Evolutionary conservation across 2,797 vertebrate species (phyloP).

Genomic region (Chrysocyon brachyurus): DNA sequence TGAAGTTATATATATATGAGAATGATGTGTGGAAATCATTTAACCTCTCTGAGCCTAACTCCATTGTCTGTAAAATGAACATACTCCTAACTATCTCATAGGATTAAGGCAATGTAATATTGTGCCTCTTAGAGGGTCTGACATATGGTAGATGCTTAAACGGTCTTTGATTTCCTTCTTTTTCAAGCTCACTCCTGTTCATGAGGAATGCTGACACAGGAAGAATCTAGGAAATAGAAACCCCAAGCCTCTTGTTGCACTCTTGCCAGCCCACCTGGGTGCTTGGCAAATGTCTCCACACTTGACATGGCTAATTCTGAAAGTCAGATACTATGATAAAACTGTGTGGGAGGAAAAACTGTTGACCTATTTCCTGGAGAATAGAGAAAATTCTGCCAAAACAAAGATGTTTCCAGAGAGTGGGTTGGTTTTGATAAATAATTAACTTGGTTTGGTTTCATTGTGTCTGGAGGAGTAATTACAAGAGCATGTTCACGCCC

Average conservation of each 20-base stretch:
- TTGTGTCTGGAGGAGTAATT: slow-evolving; percentile 85
- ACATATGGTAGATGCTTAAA: background rate
- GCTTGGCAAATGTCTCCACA: slow-evolving; percentile 48
- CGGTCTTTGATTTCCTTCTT: background rate
- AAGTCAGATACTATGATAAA: slow-evolving; percentile 73
- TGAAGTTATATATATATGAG: background rate
- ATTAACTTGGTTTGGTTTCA: slow-evolving; percentile 85
- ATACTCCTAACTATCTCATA: background rate
- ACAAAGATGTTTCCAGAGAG: slow-evolving; percentile 85
- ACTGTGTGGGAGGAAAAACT: slow-evolving; percentile 79
- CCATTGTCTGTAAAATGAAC: background rate
- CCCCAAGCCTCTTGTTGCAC: background rate
- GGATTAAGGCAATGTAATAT: background rate
- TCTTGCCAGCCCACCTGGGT: slow-evolving; percentile 63
- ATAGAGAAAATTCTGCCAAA: slow-evolving; percentile 70
- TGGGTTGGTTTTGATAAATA: slow-evolving; percentile 87
- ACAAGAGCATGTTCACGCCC: slow-evolving; percentile 74
- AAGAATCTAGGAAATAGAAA: slow-evolving; percentile 39
- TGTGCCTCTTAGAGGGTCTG: background rate
- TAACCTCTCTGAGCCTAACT: slow-evolving; percentile 4
- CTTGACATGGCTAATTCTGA: slow-evolving; percentile 71
- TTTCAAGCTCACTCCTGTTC: background rate
- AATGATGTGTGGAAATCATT: background rate
- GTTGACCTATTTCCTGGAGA: slow-evolving; percentile 78
- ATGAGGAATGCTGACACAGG: background rate